A percentile compares a stretch with the other conserved stretches of the same genome.
Conservation (phyloP, 2,797 vertebrate genomes). For the Gadopsis bispinosus region DNA sequence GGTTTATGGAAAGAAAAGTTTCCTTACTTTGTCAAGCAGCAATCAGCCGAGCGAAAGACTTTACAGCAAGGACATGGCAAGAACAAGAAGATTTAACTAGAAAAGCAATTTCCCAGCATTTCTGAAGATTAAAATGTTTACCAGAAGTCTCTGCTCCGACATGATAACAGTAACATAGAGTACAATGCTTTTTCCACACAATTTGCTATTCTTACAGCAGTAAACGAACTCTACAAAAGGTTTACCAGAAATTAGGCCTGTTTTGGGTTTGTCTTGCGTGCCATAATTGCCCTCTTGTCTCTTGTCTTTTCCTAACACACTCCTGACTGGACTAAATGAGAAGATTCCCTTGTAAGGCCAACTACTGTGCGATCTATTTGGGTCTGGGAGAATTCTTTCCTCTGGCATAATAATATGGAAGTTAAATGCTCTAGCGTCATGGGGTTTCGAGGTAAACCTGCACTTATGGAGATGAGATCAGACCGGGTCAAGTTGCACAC, state of each 20-base stretch:
- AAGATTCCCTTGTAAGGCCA: constrained; percentile 69
- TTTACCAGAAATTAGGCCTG: constrained; percentile 24
- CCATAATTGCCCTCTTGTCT: constrained; percentile 41
- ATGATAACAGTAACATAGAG: background rate
- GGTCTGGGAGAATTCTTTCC: constrained; percentile 63
- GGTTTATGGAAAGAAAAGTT: background rate
- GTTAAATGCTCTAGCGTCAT: constrained; percentile 19
- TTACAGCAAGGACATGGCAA: background rate
- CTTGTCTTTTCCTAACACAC: constrained; percentile 16
- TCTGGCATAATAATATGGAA: constrained; percentile 61
- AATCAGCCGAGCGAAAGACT: background rate
- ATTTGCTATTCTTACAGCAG: constrained; percentile 25
- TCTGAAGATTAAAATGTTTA: background rate
- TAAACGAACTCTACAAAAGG: constrained; percentile 34
- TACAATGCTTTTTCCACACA: background rate
- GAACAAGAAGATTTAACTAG: background rate
- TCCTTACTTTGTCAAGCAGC: constrained; percentile 18
- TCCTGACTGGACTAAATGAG: constrained; percentile 24
- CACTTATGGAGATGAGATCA: constrained; percentile 53
- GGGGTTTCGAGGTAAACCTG: constrained; percentile 64
- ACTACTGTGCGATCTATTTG: constrained; percentile 53
- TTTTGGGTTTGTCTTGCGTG: constrained; percentile 32
- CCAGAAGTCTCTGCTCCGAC: background rate
- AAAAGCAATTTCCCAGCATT: constrained; percentile 29
- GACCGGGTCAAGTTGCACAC: constrained; percentile 62